These are phyloP conservation scores for Cantharis rufa DNA, from an alignment of 2,888 invertebrate genomes.

Conservation along the genomic window DNA sequence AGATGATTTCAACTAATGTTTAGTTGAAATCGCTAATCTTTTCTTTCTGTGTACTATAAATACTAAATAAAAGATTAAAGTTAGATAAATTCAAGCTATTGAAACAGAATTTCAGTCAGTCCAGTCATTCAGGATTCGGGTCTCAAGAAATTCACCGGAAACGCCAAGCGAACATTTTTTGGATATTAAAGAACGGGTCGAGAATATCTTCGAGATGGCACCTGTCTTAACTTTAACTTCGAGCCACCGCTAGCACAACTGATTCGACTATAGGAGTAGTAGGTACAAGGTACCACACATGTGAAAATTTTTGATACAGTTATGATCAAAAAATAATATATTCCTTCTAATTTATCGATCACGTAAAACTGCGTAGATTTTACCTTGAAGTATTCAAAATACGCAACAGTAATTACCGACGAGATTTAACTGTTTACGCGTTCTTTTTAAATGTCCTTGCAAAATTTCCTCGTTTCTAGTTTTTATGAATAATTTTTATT, in stretches of 20 bases:
- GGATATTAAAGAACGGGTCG: conserved; percentile 2
- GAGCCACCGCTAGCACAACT: background rate
- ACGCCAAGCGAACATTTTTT: background rate
- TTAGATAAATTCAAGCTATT: background rate
- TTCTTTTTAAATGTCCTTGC: background rate
- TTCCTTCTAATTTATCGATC: background rate
- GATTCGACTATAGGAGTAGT: background rate
- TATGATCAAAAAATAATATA: background rate
- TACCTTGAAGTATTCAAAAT: background rate
- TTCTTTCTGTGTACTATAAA: too few species aligned
- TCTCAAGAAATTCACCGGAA: background rate
- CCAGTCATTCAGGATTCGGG: background rate
- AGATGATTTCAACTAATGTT: too few species aligned
- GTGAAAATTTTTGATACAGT: background rate
- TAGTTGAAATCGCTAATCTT: too few species aligned
- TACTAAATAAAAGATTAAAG: background rate
- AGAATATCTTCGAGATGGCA: background rate
- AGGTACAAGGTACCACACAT: background rate
- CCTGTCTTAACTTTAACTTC: background rate
- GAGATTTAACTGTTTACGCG: background rate
- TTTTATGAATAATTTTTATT: conserved; percentile 7
- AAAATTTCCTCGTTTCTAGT: conserved; percentile 8
- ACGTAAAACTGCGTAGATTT: background rate
- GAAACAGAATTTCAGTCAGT: background rate
- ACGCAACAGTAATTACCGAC: background rate